Base-by-base conservation (phyloP, 2,888 invertebrate species). In the Dichetophora obliterata region DNA sequence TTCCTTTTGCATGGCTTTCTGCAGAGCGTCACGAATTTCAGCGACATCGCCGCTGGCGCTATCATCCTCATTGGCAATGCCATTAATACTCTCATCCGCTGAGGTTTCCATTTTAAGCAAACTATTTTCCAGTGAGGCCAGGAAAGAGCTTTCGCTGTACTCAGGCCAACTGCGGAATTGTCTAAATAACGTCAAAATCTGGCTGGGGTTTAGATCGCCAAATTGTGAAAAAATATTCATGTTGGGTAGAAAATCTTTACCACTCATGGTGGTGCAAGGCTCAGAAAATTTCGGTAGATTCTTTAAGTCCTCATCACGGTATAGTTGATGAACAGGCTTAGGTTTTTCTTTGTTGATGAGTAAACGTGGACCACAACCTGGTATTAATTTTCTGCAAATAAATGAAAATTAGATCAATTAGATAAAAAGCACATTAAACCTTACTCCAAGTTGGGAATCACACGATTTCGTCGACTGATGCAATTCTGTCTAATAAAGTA, bases 371-470 rank as follows among this genome's bases (percentile, higher is more conserved):
- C 95, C 95, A 87, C 94, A 94, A 1, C 92, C 93, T 0, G 95
- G 95, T 78, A 94, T 91, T 92, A 93, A 94, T 86, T 92, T 93
- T 82, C 93, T 93, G 78, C 0, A 43, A 63, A 19, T 24, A 22
- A 22, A 27, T 14, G 27, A 50, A 52, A 52, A 63, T 61, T 68
- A 11, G 48, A 66, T 37, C 61, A 24, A 71, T 69, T 61, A 31
- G 52, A 50, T 24, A 27, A 50, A 59, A 9, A 34, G n/a, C 27
- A 31, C 5, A 31, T 4, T n/a, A 19, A 76, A 74, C 84, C 93
- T 92, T 89, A 94, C 95, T 95, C 95, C 79, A 95, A 85, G 86
- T 92, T 91, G 14, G 94, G 93, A 85, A 95, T 94, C 11, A 95
- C 89, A 83, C 91, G 91, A 69, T 90, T 91, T 9, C 89, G 90